These are phyloP conservation scores for Macrotus californicus DNA, from an alignment of 2,113 vertebrate genomes.

Conservation along the genomic window DNA sequence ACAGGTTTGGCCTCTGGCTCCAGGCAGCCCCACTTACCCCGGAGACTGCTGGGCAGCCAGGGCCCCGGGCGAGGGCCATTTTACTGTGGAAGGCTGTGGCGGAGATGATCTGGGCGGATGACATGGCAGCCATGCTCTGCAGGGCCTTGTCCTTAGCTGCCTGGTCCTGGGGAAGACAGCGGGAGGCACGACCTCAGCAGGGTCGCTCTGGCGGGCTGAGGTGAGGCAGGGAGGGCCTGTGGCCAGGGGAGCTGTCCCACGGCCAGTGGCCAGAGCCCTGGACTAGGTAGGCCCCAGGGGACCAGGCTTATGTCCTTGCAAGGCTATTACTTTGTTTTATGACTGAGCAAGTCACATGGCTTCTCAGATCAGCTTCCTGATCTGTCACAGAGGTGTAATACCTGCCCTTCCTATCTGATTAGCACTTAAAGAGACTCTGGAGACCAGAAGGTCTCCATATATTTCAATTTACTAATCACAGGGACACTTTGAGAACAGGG, in stretches of 20 bases:
- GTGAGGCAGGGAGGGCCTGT: background rate
- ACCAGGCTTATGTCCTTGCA: background rate
- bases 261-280: background rate
- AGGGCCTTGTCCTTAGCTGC: constrained; percentile 97
- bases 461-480: background rate
- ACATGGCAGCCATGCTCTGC: constrained; percentile 96
- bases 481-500: background rate
- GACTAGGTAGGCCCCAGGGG: background rate
- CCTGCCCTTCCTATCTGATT: background rate
- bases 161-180: constrained; percentile 87
- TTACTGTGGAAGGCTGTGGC: constrained; percentile 94
- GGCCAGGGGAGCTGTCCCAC: background rate
- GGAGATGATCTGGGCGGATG: constrained; percentile 96
- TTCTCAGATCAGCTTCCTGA: background rate
- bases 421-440: background rate
- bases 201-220: background rate
- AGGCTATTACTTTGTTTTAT: background rate
- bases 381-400: background rate
- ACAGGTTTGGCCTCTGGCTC: background rate
- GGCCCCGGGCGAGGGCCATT: constrained; percentile 86
- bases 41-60: constrained; percentile 87
- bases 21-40: constrained; percentile 86
- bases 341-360: background rate
- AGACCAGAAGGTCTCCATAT: background rate
- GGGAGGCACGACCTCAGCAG: constrained; percentile 38